Evolutionary conservation across 2,888 invertebrate species (phyloP), one percentile per base, ranked within the genome.

Genomic region (Eustalomyia histrio): DNA sequence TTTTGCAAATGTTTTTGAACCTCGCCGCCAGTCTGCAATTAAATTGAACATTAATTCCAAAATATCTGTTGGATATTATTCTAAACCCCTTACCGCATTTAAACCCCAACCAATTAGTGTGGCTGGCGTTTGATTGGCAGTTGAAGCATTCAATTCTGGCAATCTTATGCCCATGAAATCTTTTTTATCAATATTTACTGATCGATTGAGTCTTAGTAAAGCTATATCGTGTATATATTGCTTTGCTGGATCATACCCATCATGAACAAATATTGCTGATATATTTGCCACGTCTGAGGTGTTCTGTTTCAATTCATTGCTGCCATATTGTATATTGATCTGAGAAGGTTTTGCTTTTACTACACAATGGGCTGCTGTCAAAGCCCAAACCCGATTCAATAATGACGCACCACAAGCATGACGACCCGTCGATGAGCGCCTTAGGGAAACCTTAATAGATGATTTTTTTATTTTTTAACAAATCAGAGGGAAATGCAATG

Each of bases 31-130:
- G 89, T 88, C 91, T 91, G 72, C 3, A 82, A 83, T 6, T 24
- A 24, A 24, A 24, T 24, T 24, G 24, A 24, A 24, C 24, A 5
- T 24, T 24, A 24, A 24, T 24, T 14, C 10, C 7, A 2, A 2
- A 24, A 17, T 1, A 65, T 7, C 10, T 12, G 17, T 21, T 39
- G 52, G 12, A 14, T 14, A 35, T 16, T n/a, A n/a, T 3, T 1
- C 10, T 24, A 0, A n/a, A 76, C 33, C 21, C 80, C 86, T 76
- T 76, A 87, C 89, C 85, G 85, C 86, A 85, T 89, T 89, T 2
- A 88, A 69, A 0, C 91, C 91, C 91, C 91, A 91, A 16, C 91
- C 91, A n/a, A 88, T 84, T 2, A 91, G 83, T 0, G 84, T 78
- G 10, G 86, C 90, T n/a, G 83, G 80, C 21, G 81, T 82, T 43